Conservation (phyloP, 2,113 vertebrate species). For the Silurus asotus region DNA sequence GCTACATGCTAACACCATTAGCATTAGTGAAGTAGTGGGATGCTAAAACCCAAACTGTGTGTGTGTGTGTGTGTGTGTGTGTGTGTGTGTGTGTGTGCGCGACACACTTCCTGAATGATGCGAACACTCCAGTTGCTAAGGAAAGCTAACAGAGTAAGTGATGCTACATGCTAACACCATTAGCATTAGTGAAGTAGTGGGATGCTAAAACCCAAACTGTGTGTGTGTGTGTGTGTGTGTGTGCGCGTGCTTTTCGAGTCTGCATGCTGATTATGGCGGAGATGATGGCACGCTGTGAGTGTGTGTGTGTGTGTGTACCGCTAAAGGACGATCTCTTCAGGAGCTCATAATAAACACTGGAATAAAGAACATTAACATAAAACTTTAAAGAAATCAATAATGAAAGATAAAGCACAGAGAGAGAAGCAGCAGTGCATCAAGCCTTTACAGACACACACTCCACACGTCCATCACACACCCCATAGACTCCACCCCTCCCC, state of each 20-base stretch:
- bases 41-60: background rate
- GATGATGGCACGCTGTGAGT: too few relatives aligned
- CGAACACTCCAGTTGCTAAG: background rate
- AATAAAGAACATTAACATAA: constrained; percentile 59
- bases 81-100: too few relatives aligned
- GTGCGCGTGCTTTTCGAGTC: background rate
- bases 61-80: background rate
- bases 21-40: constrained; percentile 29
- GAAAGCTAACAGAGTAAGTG: background rate
- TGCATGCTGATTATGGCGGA: constrained; percentile 32
- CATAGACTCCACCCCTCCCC: too few relatives aligned
- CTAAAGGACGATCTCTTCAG: constrained; percentile 59
- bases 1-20: constrained; percentile 47
- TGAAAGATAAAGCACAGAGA: background rate
- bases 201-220: background rate
- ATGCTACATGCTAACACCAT: constrained; percentile 45
- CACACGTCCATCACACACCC: background rate
- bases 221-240: background rate
- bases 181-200: constrained; percentile 29
- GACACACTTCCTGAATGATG: background rate
- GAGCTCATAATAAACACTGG: constrained; percentile 67
- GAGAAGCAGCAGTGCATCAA: background rate
- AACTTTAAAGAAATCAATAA: background rate
- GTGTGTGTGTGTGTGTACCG: constrained; percentile 49
- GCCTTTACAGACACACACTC: background rate